Evolutionary conservation across 2,113 vertebrate species (phyloP).

Genomic region (Puntigrus tetrazona): DNA sequence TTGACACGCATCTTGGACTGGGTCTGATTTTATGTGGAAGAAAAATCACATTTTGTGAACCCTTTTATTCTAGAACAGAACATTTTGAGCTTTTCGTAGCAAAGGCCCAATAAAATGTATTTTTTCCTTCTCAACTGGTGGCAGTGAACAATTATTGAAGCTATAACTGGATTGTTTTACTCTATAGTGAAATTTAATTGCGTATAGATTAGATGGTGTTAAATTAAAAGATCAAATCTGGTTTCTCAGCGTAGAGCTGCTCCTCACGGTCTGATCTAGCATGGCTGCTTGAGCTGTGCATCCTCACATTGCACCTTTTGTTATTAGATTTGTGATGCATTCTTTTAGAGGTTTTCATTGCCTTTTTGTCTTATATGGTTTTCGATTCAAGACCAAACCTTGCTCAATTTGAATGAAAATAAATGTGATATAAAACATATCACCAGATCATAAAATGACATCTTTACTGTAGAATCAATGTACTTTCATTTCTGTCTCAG

Average conservation of each 20-base stretch:
- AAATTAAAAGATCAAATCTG: slow-evolving; percentile 1
- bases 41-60: neutral
- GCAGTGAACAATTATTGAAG: neutral
- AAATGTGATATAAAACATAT: neutral
- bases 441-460: neutral
- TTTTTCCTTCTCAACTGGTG: neutral
- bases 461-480: neutral
- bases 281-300: neutral
- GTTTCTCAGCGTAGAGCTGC: neutral
- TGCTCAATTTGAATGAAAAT: neutral
- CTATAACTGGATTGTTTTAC: slow-evolving; percentile 1
- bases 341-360: neutral
- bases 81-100: neutral
- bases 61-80: neutral
- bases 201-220: neutral
- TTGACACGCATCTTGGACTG: slow-evolving; percentile 4
- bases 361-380: neutral
- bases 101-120: neutral
- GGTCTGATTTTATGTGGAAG: neutral
- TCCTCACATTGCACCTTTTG: neutral
- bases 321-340: neutral
- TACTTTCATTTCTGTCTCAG: slow-evolving; percentile 6
- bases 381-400: neutral
- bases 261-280: neutral
- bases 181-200: neutral